Conservation (phyloP, 2,113 vertebrate species). For the Cyanistes caeruleus region DNA sequence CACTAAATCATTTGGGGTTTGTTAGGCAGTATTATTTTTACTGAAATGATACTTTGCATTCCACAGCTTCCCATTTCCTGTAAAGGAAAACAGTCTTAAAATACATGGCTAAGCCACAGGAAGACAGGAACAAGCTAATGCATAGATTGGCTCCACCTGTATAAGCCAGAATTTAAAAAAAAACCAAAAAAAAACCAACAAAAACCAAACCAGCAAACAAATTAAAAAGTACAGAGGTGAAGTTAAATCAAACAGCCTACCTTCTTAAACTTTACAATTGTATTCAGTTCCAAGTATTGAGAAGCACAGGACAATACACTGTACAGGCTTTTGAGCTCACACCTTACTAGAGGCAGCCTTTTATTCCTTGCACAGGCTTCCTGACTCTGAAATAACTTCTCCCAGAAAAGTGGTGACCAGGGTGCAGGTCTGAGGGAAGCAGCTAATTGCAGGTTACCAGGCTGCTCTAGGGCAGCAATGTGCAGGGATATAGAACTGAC, state of each 20-base stretch:
- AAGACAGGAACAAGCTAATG: constrained; percentile 59
- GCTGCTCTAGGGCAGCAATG: accelerated
- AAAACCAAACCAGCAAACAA: neutral
- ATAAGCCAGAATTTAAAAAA: neutral
- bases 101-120: constrained; percentile 47
- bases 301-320: neutral
- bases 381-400: neutral
- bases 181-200: neutral
- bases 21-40: constrained; percentile 61
- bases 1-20: constrained; percentile 57
- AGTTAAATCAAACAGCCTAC: neutral
- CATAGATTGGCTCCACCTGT: constrained; percentile 47
- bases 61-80: constrained; percentile 56
- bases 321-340: neutral
- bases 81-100: constrained; percentile 63
- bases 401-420: neutral
- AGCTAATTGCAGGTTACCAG: neutral
- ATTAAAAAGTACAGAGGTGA: neutral
- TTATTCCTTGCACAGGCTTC: neutral
- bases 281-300: neutral
- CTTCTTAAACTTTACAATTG: neutral
- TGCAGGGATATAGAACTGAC: neutral
- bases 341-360: neutral
- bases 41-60: constrained; percentile 60
- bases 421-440: neutral